Conservation (phyloP, 1,140 invertebrate species). For the Globodera ellingtonae region DNA sequence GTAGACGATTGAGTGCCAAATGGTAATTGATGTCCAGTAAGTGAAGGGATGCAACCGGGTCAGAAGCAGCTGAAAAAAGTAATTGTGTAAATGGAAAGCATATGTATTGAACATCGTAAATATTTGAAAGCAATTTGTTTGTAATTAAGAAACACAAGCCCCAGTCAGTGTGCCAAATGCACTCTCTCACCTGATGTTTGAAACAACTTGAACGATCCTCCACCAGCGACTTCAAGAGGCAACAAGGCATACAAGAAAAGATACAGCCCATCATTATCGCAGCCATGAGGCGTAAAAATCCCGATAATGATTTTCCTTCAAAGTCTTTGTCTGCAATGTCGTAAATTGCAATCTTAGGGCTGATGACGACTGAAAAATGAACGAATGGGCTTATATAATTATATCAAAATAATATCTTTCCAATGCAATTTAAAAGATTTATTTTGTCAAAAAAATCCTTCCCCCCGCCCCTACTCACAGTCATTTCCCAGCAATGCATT, state of each 20-base stretch:
- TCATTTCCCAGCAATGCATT: conserved; percentile 38
- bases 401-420: too few relatives aligned
- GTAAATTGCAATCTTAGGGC: conserved; percentile 34
- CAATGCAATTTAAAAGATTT: too few relatives aligned
- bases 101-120: too few relatives aligned
- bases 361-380: conserved; percentile 34
- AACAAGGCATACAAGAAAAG: conserved; percentile 37
- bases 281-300: not conserved
- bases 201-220: conserved; percentile 38
- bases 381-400: too few relatives aligned
- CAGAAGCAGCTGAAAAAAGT: conserved; percentile 29
- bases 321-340: conserved; percentile 24
- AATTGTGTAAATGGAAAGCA: too few relatives aligned
- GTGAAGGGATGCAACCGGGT: conserved; percentile 43
- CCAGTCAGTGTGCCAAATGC: too few relatives aligned
- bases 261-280: conserved; percentile 31
- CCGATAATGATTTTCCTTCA: not conserved
- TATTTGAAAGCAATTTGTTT: too few relatives aligned
- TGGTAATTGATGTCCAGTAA: conserved; percentile 44
- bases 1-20: conserved; percentile 48
- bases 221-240: conserved; percentile 44
- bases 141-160: too few relatives aligned
- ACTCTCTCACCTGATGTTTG: conserved; percentile 40
- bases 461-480: too few relatives aligned
- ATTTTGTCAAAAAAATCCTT: too few relatives aligned